Evolutionary conservation across 2,888 invertebrate genomes (phyloP).

Genomic region (Cylindroiulus punctatus): DNA sequence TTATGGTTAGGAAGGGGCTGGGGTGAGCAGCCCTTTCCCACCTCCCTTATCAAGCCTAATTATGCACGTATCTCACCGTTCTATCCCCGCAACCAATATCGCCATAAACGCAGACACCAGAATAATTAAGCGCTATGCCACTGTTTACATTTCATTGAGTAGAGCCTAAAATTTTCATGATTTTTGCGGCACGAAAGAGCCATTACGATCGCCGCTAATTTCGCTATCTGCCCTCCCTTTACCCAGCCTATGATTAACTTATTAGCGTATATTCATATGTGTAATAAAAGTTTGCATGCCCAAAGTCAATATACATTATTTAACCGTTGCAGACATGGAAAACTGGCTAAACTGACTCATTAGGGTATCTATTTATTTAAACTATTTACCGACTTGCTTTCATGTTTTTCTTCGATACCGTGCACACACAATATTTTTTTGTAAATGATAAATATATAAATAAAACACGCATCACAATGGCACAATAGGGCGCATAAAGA

Average conservation of each 20-base stretch:
- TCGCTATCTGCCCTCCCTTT: slow-evolving; percentile 50
- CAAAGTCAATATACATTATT: slow-evolving; percentile 21
- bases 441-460: too few species aligned
- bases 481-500: too few species aligned
- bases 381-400: too few species aligned
- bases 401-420: too few species aligned
- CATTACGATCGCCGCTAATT: slow-evolving; percentile 49
- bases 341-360: slow-evolving; percentile 13
- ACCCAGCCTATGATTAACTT: slow-evolving; percentile 27
- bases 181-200: slow-evolving; percentile 37
- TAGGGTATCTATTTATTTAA: background rate
- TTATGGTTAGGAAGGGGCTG: slow-evolving; percentile 7
- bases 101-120: slow-evolving; percentile 46
- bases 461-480: too few species aligned
- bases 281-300: slow-evolving; percentile 53
- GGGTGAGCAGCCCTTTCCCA: background rate
- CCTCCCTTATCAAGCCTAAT: slow-evolving; percentile 38
- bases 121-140: slow-evolving; percentile 48
- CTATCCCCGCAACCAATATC: slow-evolving; percentile 42
- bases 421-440: too few species aligned
- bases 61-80: slow-evolving; percentile 17
- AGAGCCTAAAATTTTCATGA: slow-evolving; percentile 47
- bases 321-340: slow-evolving; percentile 1
- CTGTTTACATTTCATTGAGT: slow-evolving; percentile 49
- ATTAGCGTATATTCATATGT: slow-evolving; percentile 42